phyloP scores from a whole-genome alignment of 2,888 invertebrate species.

The Hedya salicella region DNA sequence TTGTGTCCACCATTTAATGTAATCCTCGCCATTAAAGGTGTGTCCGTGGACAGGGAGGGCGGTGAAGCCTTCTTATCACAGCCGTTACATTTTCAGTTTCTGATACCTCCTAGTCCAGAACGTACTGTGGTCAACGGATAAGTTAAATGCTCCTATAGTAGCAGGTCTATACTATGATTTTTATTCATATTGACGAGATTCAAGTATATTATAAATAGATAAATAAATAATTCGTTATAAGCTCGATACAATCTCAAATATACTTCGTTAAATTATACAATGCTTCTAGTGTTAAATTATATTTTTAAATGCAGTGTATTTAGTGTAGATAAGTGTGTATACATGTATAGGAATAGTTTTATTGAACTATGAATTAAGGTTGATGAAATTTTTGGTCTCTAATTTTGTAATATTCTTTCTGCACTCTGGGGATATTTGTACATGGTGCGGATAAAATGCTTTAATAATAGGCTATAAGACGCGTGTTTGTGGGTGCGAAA shows the following conservation, averaged over 20 bases:
- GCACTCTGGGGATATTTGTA: slow-evolving; percentile 25
- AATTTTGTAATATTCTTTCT: slow-evolving; percentile 14
- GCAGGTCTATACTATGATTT: background rate
- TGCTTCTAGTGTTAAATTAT: slow-evolving; percentile 28
- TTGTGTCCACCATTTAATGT: too few relatives aligned
- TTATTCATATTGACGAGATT: background rate
- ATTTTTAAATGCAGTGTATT: slow-evolving; percentile 24
- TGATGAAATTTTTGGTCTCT: slow-evolving; percentile 18
- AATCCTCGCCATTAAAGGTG: too few relatives aligned
- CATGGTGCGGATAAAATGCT: slow-evolving; percentile 46
- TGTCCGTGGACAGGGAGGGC: too few relatives aligned
- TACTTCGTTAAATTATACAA: slow-evolving; percentile 20
- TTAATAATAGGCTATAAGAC: slow-evolving; percentile 39
- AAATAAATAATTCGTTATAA: slow-evolving; percentile 17
- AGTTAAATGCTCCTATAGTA: background rate
- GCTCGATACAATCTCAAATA: slow-evolving; percentile 19
- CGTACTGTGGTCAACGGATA: background rate
- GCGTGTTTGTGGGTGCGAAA: background rate
- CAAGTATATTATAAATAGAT: slow-evolving; percentile 17
- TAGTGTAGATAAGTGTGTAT: slow-evolving; percentile 23
- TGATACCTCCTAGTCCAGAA: background rate
- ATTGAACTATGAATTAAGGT: slow-evolving; percentile 36
- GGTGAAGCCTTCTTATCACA: too few relatives aligned
- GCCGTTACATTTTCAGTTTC: background rate
- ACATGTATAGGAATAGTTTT: slow-evolving; percentile 25